Percentiles rank a stretch among this genome's conserved stretches.
These are phyloP conservation scores for Calyptomena viridis DNA, from an alignment of 2,113 vertebrate genomes.

Conservation along the genomic window DNA sequence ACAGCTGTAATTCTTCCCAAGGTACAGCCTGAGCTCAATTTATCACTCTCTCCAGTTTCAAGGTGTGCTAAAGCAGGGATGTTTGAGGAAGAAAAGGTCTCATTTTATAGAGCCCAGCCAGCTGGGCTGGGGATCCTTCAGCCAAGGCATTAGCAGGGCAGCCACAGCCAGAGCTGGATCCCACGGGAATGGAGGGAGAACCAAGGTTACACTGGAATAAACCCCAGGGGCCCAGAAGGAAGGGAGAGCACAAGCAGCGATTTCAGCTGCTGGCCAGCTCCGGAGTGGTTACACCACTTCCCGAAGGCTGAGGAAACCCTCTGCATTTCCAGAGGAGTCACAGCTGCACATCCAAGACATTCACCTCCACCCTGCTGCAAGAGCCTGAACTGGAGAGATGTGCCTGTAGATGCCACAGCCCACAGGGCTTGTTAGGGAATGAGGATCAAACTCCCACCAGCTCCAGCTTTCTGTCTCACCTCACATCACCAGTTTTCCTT, in stretches of 20 bases:
- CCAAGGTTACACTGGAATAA: background rate
- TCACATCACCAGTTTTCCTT: background rate
- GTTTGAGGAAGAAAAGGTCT: background rate
- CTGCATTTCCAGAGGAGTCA: background rate
- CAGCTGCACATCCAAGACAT: background rate
- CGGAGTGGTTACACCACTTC: background rate
- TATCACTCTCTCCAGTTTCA: background rate
- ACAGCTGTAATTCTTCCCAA: conserved; percentile 32
- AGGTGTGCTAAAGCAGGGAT: background rate
- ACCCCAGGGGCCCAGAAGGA: background rate
- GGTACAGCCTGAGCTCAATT: conserved; percentile 3
- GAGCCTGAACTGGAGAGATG: background rate
- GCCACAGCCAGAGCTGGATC: background rate
- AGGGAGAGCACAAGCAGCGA: background rate
- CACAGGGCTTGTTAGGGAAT: background rate
- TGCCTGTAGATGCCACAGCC: background rate
- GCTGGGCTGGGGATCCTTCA: background rate
- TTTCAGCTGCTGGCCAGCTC: too few species aligned
- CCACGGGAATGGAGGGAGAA: background rate
- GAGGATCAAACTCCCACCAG: background rate
- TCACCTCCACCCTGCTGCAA: background rate
- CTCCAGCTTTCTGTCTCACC: background rate
- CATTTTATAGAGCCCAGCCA: background rate
- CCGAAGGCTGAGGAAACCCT: background rate
- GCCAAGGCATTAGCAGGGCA: background rate